Evolutionary conservation across 1,140 invertebrate genomes (phyloP), one percentile per base, ranked within the genome.

Genomic region (Drosophila bifasciata): DNA sequence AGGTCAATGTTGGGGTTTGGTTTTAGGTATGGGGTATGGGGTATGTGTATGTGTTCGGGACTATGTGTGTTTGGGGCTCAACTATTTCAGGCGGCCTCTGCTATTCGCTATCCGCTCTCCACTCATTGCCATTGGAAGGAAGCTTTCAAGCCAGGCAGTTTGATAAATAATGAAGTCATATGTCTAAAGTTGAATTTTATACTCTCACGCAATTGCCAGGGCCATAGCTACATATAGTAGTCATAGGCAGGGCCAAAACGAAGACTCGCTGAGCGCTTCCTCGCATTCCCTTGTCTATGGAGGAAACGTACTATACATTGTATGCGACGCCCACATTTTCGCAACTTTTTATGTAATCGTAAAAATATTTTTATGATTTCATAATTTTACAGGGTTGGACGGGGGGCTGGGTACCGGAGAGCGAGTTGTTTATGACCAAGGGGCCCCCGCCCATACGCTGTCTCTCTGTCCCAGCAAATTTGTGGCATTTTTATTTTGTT

Each of bases 341-440:
- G 53, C 81, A 85, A 77, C 58, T 88, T 86, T 88, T 88, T 88
- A 83, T 89, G 83, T 76, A 79, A 89, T 88, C 83, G 75, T 88
- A 89, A 88, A 88, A 88, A 89, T 89, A 89, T 84, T 89, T 88
- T 88, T 88, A 88, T 79, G 83, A 88, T 88, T 88, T 83, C 84
- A 88, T 88, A 88, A 88, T 88, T 88, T 88, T 84, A 86, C 81
- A 86, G 80, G 79, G 83, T 78, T 67, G 41, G 64, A 48, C 32
- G 28, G 28, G 23, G 23, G 25, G 23, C 4, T 46, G 52, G 79
- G 64, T 61, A 28, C 28, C n/a, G 49, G 46, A 64, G 41, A 44
- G 72, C 50, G 63, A 45, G 60, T 81, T 81, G 77, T 86, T 86
- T 86, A 86, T 81, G 57, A 51, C 74, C 48, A 40, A 50, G 59